Conservation (phyloP, 2,797 vertebrate species). For the Chloroceryle inda region DNA sequence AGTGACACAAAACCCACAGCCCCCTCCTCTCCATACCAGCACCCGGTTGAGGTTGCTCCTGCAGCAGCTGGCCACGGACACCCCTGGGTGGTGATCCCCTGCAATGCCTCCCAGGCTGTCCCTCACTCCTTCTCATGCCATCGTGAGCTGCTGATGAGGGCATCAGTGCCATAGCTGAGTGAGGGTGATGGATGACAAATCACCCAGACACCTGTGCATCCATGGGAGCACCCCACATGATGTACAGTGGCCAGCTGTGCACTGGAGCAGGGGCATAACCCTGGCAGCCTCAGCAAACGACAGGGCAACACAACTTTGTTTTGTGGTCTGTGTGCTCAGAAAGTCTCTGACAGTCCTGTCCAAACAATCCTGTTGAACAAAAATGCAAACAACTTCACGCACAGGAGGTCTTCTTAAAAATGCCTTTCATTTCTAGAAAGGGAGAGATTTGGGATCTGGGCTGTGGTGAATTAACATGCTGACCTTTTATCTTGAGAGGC, state of each 20-base stretch:
- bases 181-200: not conserved
- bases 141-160: not conserved
- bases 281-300: not conserved
- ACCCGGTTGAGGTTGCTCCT: not conserved
- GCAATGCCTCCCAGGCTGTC: not conserved
- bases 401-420: constrained; percentile 56
- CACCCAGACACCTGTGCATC: not conserved
- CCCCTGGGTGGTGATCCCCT: not conserved
- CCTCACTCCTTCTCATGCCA: not conserved
- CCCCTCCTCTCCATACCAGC: not conserved
- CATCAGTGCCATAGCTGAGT: fast-evolving
- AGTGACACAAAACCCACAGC: fast-evolving
- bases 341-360: constrained; percentile 21
- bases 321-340: not conserved
- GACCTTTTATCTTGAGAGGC: constrained; percentile 68
- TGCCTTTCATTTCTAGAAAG: constrained; percentile 42
- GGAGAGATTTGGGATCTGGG: constrained; percentile 33
- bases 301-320: not conserved
- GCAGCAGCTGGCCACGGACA: not conserved
- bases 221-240: fast-evolving
- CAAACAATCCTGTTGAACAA: constrained; percentile 35
- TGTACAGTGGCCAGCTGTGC: not conserved
- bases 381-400: constrained; percentile 54
- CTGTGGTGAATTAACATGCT: constrained; percentile 58
- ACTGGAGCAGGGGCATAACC: not conserved